Conservation (phyloP, 1,140 invertebrate species). For the Melitaea cinxia region DNA sequence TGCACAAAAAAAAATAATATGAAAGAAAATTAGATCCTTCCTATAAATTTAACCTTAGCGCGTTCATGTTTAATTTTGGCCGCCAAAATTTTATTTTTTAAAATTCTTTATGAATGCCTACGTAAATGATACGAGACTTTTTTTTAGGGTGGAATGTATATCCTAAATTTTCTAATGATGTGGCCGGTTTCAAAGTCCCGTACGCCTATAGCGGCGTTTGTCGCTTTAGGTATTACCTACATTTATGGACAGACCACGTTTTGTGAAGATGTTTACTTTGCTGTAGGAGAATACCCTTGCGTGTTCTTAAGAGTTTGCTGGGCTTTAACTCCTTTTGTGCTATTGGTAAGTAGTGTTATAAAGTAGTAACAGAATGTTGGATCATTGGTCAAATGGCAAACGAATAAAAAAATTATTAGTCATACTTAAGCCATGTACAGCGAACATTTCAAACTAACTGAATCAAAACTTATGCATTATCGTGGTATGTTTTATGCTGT, state of each 20-base stretch:
- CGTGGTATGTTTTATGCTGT: too few species aligned
- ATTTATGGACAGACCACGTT: constrained; percentile 65
- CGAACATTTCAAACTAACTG: too few species aligned
- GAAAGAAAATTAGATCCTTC: background rate
- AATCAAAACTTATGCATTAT: too few species aligned
- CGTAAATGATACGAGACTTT: background rate
- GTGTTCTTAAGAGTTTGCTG: constrained; percentile 66
- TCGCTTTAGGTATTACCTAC: constrained; percentile 52
- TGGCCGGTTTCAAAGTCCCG: constrained; percentile 60
- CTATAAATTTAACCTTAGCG: background rate
- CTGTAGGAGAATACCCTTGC: constrained; percentile 64
- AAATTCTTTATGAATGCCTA: too few species aligned
- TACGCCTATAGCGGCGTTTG: constrained; percentile 42
- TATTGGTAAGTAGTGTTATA: constrained; percentile 48
- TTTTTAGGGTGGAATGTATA: constrained; percentile 60
- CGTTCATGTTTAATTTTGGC: background rate
- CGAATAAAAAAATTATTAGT: too few species aligned
- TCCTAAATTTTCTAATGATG: constrained; percentile 61
- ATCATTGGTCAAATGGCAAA: too few species aligned
- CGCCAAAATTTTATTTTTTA: background rate
- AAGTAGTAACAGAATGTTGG: too few species aligned
- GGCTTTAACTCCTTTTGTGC: constrained; percentile 55
- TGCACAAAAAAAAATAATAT: background rate
- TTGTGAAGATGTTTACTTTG: constrained; percentile 65
- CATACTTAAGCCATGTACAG: too few species aligned